Base-by-base conservation (phyloP, 2,888 invertebrate genomes). In the Polylopha cassiicola region DNA sequence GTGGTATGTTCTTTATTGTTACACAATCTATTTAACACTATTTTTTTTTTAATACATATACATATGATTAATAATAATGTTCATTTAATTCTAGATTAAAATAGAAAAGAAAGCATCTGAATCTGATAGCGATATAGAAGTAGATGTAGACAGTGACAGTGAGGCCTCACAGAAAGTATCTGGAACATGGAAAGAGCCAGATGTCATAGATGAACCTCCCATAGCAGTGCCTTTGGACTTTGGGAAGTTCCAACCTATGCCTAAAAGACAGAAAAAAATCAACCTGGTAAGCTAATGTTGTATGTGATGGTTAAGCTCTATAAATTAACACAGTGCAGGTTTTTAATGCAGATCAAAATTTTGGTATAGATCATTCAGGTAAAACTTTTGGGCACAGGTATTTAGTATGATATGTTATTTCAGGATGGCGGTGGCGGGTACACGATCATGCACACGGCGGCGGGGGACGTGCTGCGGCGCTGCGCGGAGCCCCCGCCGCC, bases 391-490 rank as follows among this genome's bases (percentile, higher is more conserved):
- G n/a, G n/a, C n/a, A n/a, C n/a, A n/a, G 27, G 33, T 10, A 13
- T 20, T 28, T 24, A 9, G 39, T 28, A n/a, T 28, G 24, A 13
- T 13, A 23, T 21, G 29, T 11, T 15, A 18, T 58, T 62, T 18
- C 48, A 89, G 87, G 87, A 87, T 53, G 89, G 89, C 3, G 89
- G 87, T 39, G 90, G 90, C 2, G 90, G 90, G 2, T 89, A 85
- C 57, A 90, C 90, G 0, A 87, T 90, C 60, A 87, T 87, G 61
- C 91, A 91, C 64, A 88, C 88, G 21, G 88, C 78, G 47, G 73
- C 86, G 0, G 90, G 90, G 0, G 88, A 88, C 49, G 33, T 34
- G 33, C 61, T 89, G 38, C 85, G 87, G 26, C 69, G 71, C 33
- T 51, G 68, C 0, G 53, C 67, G 0, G 86, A 86, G 52, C 86